Percentiles rank a stretch among this genome's conserved stretches.
Evolutionary conservation across 2,888 invertebrate species (phyloP).

Genomic region (Epistrophella euchroma): DNA sequence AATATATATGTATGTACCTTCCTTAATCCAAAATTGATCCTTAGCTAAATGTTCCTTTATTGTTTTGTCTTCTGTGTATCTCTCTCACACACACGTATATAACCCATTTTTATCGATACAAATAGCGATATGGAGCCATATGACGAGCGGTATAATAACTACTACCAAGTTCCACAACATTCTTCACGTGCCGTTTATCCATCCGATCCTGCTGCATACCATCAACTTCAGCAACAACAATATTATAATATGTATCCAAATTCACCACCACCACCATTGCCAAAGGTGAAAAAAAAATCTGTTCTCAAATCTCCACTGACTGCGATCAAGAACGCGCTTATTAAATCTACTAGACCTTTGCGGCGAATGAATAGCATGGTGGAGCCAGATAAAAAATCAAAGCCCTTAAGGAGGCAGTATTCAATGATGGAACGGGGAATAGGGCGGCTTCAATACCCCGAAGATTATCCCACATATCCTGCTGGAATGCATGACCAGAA

Average conservation of each 20-base stretch:
- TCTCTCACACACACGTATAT: slow-evolving; percentile 61
- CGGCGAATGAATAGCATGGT: slow-evolving; percentile 84
- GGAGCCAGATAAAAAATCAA: slow-evolving; percentile 81
- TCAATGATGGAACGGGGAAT: slow-evolving; percentile 83
- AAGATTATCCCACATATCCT: slow-evolving; percentile 82
- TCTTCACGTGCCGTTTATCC: slow-evolving; percentile 76
- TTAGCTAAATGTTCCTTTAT: slow-evolving; percentile 11
- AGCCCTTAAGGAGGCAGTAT: slow-evolving; percentile 81
- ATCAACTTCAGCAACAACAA: slow-evolving; percentile 76
- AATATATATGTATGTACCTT: neutral
- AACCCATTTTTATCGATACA: slow-evolving; percentile 77
- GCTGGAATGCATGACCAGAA: slow-evolving; percentile 80
- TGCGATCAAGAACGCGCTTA: slow-evolving; percentile 83
- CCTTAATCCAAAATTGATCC: slow-evolving; percentile 10
- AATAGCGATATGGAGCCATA: slow-evolving; percentile 83
- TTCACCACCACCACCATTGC: slow-evolving; percentile 81
- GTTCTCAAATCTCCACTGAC: slow-evolving; percentile 82
- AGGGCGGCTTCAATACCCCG: slow-evolving; percentile 82
- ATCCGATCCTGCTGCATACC: slow-evolving; percentile 77
- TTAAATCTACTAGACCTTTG: slow-evolving; percentile 82
- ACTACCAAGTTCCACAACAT: slow-evolving; percentile 81
- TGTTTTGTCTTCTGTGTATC: slow-evolving; percentile 17
- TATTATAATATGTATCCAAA: slow-evolving; percentile 79
- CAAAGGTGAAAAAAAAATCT: slow-evolving; percentile 83
- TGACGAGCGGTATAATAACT: slow-evolving; percentile 81